Evolutionary conservation across 2,888 invertebrate genomes (phyloP), one percentile per base, ranked within the genome.

Genomic region (Parnassius mnemosyne): DNA sequence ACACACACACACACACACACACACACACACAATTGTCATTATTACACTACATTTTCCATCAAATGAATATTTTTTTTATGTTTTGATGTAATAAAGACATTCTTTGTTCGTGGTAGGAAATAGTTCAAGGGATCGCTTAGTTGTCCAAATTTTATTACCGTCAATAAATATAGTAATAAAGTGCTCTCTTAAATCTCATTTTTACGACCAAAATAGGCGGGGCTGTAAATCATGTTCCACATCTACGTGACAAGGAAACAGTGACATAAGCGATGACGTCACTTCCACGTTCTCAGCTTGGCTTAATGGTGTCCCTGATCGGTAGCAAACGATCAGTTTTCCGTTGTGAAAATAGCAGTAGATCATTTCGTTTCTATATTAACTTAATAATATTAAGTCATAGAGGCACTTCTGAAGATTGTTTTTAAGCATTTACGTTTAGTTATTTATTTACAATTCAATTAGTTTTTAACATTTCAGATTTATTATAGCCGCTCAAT

Each of bases 131-230:
- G 34, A 41, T 50, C 34, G 44, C 52, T 58, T 44, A 25, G 44
- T 12, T 2, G 20, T 44, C 25, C 13, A 52, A 13, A 46, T 59
- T 59, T 59, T 53, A 59, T 47, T 47, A 16, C 53, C 13, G 49
- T 13, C 59, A 41, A 53, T 59, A 53, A 59, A 47, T 47, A 53
- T 13, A 46, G 53, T 53, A 59, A 53, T 53, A 41, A 53, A 59
- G 41, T 13, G 44, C 46, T 46, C 46, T 53, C 46, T 59, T 53
- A 41, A 46, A 59, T 59, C 53, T 47, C 20, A 46, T 3, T 59
- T 59, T 59, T 59, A 59, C 59, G 59, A 59, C 16, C 59, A 34
- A 47, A 59, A 56, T 34, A 53, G 42, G 59, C 59, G 46, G 47
- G 12, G n/a, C 16, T 47, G 52, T 54, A 55, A 47, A 53, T 53